Percentiles rank a stretch among this genome's conserved stretches.
Evolutionary conservation across 1,140 invertebrate species (phyloP).

Genomic region (Meloidogyne floridensis): DNA sequence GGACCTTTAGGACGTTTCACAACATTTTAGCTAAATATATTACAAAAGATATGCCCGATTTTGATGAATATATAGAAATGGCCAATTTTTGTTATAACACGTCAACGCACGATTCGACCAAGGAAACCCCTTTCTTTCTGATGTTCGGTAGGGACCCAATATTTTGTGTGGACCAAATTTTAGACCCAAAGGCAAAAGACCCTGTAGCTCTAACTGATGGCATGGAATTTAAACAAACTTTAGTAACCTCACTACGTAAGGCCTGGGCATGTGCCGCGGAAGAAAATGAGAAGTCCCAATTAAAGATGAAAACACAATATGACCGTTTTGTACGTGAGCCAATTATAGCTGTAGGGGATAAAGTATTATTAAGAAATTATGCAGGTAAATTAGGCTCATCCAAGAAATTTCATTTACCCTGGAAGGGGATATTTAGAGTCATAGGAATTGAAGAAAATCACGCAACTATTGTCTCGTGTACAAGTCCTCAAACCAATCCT

Average conservation of each 20-base stretch:
- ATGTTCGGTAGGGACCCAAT: not conserved
- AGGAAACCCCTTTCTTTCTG: slow-evolving; percentile 14
- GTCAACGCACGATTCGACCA: slow-evolving; percentile 10
- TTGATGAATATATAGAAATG: slow-evolving; percentile 13
- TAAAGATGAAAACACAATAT: slow-evolving; percentile 15
- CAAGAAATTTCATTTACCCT: slow-evolving; percentile 2
- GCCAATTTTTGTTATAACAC: slow-evolving; percentile 18
- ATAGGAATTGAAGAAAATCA: not conserved
- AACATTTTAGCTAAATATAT: slow-evolving; percentile 18
- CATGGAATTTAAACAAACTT: slow-evolving; percentile 8
- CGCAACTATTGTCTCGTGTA: not conserved
- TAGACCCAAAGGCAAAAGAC: not conserved
- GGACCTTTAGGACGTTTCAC: slow-evolving; percentile 22
- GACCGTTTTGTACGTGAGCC: not conserved
- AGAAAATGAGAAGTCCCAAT: not conserved
- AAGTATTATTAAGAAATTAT: slow-evolving; percentile 13
- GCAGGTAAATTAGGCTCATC: not conserved
- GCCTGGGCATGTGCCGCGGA: not conserved
- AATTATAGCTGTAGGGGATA: not conserved
- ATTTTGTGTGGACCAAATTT: not conserved
- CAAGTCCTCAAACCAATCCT: not conserved
- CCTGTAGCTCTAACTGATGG: not conserved
- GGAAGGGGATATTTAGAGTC: not conserved
- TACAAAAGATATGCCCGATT: not conserved
- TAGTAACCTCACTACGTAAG: not conserved